Conservation (phyloP, 2,888 invertebrate species). For the Macaria notata region DNA sequence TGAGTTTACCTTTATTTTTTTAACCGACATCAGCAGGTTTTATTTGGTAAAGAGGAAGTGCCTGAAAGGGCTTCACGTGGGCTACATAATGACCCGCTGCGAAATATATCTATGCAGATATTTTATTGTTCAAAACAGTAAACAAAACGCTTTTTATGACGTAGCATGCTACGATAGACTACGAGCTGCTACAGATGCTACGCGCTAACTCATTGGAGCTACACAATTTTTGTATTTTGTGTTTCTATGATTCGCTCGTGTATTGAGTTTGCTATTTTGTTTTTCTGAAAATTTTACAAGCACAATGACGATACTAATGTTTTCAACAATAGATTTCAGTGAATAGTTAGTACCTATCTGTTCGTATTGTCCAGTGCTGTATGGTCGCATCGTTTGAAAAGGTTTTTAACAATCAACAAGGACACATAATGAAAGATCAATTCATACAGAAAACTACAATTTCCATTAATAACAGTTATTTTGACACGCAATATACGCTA, state of each 20-base stretch:
- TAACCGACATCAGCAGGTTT: too few species aligned
- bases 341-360: conserved; percentile 8
- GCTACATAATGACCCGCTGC: too few species aligned
- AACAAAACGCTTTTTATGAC: too few species aligned
- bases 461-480: conserved; percentile 69
- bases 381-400: conserved; percentile 29
- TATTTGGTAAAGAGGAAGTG: too few species aligned
- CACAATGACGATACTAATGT: background rate
- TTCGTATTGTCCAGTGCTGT: conserved; percentile 31
- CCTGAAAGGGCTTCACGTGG: too few species aligned
- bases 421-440: conserved; percentile 54
- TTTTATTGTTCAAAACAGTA: too few species aligned
- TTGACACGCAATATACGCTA: conserved; percentile 61
- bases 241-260: too few species aligned
- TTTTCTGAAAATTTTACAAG: background rate
- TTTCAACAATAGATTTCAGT: conserved; percentile 16
- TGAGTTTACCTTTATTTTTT: too few species aligned
- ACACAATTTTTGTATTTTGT: too few species aligned
- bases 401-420: conserved; percentile 43
- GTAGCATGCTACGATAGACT: conserved; percentile 2
- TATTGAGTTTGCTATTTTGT: too few species aligned
- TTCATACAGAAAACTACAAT: conserved; percentile 61
- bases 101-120: too few species aligned
- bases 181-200: conserved; percentile 10
- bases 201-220: background rate